Evolutionary conservation across 2,797 vertebrate genomes (phyloP), one percentile per base, ranked within the genome.

Genomic region (Arnoldichthys spilopterus): DNA sequence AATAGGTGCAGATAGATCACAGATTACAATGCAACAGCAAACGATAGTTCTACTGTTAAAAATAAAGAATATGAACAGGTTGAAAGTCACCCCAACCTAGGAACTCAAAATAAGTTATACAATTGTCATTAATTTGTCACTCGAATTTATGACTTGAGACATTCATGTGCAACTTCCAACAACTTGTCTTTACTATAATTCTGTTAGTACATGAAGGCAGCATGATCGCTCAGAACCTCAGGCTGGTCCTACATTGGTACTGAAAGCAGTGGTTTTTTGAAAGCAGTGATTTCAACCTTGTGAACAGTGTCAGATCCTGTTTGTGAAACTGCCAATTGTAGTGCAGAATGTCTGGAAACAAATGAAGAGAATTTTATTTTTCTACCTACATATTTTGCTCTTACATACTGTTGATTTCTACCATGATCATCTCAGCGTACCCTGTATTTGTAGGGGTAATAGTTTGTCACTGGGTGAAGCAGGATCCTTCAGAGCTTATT

Each of bases 351-450:
- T 45, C 16, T 40, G 43, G 5, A 37, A 59, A 37, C 53, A 45
- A 40, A 28, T n/a, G 8, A 63, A 70, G n/a, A 69, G 6, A 54
- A 30, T n/a, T 64, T 0, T 72, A 72, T 72, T 66, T 72, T 72
- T 72, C 53, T 78, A 72, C 61, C 9, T 61, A 71, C n/a, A 2
- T n/a, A n/a, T n/a, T n/a, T n/a, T n/a, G n/a, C 56, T 26, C 54
- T 61, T 69, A 59, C 37, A 67, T 22, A 67, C 64, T 45, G 63
- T 22, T 66, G 34, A 43, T 66, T 47, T 26, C 26, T 18, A 28
- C 9, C 12, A 54, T 6, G 5, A 15, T 24, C 11, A 43, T 43
- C 20, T 12, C 37, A n/a, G 20, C 26, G 30, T 26, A 13, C 61
- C n/a, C n/a, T n/a, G 32, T 62, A 1, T n/a, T 34, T 20, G 20